Conservation (phyloP, 2,888 invertebrate genomes). For the Nymphalis urticae region DNA sequence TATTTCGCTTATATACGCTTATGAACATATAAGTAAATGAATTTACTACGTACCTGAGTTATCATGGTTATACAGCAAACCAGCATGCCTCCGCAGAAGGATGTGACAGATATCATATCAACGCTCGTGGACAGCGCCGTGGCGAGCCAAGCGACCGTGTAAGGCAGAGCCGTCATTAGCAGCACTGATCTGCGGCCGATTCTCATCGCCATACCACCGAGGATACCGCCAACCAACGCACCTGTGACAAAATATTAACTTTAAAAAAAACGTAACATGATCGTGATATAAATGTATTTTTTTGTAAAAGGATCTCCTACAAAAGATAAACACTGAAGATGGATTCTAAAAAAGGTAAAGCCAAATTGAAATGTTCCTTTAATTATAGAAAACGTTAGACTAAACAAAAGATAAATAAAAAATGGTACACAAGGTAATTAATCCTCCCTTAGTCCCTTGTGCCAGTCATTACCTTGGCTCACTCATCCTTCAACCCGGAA, state of each 20-base stretch:
- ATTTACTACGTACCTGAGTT: constrained; percentile 80
- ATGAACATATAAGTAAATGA: too few species aligned
- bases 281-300: background rate
- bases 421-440: too few species aligned
- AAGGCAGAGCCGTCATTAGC: constrained; percentile 85
- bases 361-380: too few species aligned
- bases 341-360: too few species aligned
- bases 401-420: too few species aligned
- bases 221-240: constrained; percentile 89
- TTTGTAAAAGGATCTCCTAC: too few species aligned
- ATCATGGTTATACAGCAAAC: constrained; percentile 88
- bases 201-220: constrained; percentile 89
- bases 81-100: constrained; percentile 90
- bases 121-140: constrained; percentile 88
- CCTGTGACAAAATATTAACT: constrained; percentile 70
- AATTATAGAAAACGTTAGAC: too few species aligned
- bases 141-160: constrained; percentile 89
- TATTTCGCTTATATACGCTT: too few species aligned
- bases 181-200: constrained; percentile 87
- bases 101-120: constrained; percentile 88
- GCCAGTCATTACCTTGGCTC: too few species aligned
- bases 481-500: too few species aligned
- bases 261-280: background rate
- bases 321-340: too few species aligned
- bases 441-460: too few species aligned